These are phyloP conservation scores for Pimpla rufipes DNA, from an alignment of 2,888 invertebrate genomes.

Conservation along the genomic window DNA sequence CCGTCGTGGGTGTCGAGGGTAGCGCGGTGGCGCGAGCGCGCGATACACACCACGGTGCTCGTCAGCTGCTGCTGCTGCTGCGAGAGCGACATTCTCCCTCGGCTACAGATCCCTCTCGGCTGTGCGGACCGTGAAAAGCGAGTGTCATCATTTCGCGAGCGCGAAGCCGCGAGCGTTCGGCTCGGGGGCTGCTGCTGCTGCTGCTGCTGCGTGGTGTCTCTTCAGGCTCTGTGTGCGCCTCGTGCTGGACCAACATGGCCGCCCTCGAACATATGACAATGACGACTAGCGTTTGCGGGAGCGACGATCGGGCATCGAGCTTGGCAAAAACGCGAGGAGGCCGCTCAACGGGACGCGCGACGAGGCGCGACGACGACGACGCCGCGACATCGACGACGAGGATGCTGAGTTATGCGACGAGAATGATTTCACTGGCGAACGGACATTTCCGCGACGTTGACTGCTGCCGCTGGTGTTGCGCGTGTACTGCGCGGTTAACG, in stretches of 20 bases:
- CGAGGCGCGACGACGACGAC: not conserved
- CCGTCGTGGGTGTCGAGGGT: slow-evolving; percentile 63
- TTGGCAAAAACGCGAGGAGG: no score
- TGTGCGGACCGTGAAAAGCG: no score
- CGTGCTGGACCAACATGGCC: slow-evolving; percentile 81
- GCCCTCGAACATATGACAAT: slow-evolving; percentile 84
- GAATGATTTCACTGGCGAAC: not conserved
- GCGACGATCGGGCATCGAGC: slow-evolving; percentile 11
- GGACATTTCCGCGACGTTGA: slow-evolving; percentile 26
- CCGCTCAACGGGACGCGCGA: not conserved
- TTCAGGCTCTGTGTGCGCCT: slow-evolving; percentile 59
- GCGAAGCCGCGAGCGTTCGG: slow-evolving; percentile 2
- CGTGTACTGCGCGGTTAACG: slow-evolving; percentile 47
- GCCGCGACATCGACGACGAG: not conserved
- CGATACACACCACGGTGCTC: no score
- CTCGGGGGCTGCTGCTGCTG: no score
- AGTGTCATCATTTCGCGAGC: not conserved
- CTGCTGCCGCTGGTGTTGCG: slow-evolving; percentile 31
- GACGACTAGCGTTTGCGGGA: slow-evolving; percentile 51
- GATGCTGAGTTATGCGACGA: not conserved
- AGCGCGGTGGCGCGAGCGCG: slow-evolving; percentile 31
- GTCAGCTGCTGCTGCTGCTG: not conserved
- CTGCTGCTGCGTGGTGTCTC: slow-evolving; percentile 44
- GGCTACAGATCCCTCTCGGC: slow-evolving; percentile 20
- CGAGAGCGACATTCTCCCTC: not conserved